These are phyloP conservation scores for Philereme transversata DNA, from an alignment of 2,888 invertebrate species.

Conservation along the genomic window DNA sequence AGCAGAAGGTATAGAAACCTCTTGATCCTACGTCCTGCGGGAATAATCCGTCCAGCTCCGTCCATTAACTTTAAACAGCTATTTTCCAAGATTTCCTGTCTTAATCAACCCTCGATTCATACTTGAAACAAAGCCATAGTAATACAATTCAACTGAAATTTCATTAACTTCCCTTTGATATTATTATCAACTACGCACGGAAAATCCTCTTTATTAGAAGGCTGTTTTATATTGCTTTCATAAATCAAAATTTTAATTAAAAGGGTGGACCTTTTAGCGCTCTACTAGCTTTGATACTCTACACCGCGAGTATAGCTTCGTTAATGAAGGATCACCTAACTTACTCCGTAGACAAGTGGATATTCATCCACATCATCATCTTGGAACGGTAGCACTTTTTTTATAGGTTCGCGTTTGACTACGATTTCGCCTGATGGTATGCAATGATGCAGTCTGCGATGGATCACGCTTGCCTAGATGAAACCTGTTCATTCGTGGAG, in stretches of 20 bases:
- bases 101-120: slow-evolving; percentile 9
- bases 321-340: slow-evolving; percentile 35
- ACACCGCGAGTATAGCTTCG: slow-evolving; percentile 31
- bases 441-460: too few species aligned
- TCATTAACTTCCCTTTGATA: slow-evolving; percentile 34
- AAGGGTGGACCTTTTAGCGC: slow-evolving; percentile 36
- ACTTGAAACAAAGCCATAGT: slow-evolving; percentile 21
- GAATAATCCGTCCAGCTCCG: too few species aligned
- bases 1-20: too few species aligned
- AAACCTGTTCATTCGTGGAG: too few species aligned
- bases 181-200: slow-evolving; percentile 39
- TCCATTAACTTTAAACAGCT: neutral
- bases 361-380: neutral
- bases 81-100: too few species aligned
- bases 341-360: slow-evolving; percentile 12
- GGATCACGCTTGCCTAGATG: too few species aligned
- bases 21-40: too few species aligned
- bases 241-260: slow-evolving; percentile 46
- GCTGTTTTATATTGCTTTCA: slow-evolving; percentile 43
- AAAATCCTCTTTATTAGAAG: slow-evolving; percentile 41
- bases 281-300: slow-evolving; percentile 30
- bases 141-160: slow-evolving; percentile 24
- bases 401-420: too few species aligned
- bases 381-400: too few species aligned
- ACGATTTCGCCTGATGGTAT: too few species aligned